phyloP scores from a whole-genome alignment of 1,140 invertebrate species.

The Drosophila kikkawai region DNA sequence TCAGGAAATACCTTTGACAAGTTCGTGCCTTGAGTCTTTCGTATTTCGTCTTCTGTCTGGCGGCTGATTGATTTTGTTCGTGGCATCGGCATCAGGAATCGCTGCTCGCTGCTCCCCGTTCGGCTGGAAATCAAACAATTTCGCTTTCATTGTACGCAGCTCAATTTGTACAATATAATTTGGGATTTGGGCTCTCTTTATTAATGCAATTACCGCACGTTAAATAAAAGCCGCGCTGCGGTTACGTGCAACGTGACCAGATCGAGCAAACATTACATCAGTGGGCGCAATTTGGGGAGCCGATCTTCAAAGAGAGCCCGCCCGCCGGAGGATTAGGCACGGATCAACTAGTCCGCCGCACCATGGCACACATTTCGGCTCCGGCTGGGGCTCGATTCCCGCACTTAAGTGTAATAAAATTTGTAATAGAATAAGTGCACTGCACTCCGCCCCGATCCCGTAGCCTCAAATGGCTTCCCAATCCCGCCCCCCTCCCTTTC shows the following conservation, averaged over 20 bases:
- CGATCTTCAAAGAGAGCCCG: constrained; percentile 68
- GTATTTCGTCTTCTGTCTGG: neutral
- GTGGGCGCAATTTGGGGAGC: constrained; percentile 51
- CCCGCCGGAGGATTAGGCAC: constrained; percentile 72
- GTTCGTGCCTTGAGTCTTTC: constrained; percentile 47
- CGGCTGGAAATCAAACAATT: constrained; percentile 75
- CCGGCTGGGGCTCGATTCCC: constrained; percentile 52
- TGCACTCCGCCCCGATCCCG: constrained; percentile 27
- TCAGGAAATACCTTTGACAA: constrained; percentile 50
- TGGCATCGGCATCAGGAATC: constrained; percentile 38
- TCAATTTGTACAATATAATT: constrained; percentile 83
- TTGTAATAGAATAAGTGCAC: constrained; percentile 79
- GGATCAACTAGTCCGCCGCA: constrained; percentile 52
- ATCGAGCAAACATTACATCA: constrained; percentile 81
- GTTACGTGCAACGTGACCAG: constrained; percentile 80
- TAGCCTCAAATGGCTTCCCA: neutral
- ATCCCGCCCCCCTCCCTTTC: constrained; percentile 8
- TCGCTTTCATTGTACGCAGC: constrained; percentile 81
- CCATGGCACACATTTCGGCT: constrained; percentile 76
- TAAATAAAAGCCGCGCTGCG: constrained; percentile 80
- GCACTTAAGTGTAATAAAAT: constrained; percentile 81
- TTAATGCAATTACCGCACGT: constrained; percentile 80
- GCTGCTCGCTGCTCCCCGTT: neutral
- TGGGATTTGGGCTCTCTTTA: constrained; percentile 79
- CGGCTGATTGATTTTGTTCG: constrained; percentile 50